Conservation (phyloP, 2,113 vertebrate genomes). For the Peromyscus leucopus region DNA sequence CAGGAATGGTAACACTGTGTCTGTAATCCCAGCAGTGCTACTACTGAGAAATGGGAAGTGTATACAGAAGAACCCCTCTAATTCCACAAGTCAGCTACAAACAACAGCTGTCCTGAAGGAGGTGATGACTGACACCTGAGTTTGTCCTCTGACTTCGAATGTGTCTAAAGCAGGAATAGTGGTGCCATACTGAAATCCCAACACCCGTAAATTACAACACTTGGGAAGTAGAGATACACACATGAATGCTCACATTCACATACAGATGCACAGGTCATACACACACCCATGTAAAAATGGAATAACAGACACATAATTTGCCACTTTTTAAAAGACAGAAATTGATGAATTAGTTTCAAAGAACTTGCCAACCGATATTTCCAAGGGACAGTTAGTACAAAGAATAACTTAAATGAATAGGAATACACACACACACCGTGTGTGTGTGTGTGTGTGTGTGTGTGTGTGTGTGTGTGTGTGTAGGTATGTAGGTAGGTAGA, state of each 20-base stretch:
- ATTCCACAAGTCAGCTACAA: neutral
- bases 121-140: neutral
- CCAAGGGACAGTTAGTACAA: neutral
- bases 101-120: neutral
- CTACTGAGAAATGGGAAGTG: neutral
- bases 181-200: neutral
- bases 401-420: slow-evolving; percentile 6
- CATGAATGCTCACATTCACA: neutral
- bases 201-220: neutral
- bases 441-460: no score
- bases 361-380: slow-evolving; percentile 28
- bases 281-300: no score
- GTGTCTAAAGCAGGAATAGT: neutral
- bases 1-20: neutral
- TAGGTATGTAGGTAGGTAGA: neutral
- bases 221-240: neutral
- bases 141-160: neutral
- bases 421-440: neutral
- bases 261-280: neutral
- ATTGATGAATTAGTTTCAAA: neutral
- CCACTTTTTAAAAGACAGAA: neutral
- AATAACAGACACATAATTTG: neutral
- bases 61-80: neutral
- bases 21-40: neutral
- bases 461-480: neutral